Percentiles rank a stretch among this genome's conserved stretches.
Evolutionary conservation across 2,113 vertebrate species (phyloP).

Genomic region (Amphilophus citrinellus): DNA sequence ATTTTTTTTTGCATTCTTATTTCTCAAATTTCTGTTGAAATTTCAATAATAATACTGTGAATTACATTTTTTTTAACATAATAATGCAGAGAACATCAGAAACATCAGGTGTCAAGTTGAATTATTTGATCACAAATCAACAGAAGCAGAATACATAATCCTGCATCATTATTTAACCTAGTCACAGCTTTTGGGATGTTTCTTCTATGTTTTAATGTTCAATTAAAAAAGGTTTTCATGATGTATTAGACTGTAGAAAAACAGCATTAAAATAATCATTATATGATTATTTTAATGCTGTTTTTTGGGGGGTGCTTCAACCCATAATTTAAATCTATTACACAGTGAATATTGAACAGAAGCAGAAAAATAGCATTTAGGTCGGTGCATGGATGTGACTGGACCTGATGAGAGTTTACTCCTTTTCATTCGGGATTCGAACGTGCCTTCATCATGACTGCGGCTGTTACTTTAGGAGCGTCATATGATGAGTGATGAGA

Average conservation of each 20-base stretch:
- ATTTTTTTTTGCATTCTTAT: too few species aligned
- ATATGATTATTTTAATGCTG: not conserved
- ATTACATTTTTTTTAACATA: too few species aligned
- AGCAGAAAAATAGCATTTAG: not conserved
- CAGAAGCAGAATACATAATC: not conserved
- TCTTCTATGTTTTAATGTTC: not conserved
- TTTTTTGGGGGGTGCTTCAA: not conserved
- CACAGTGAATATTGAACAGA: not conserved
- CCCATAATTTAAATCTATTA: not conserved
- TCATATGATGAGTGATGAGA: not conserved
- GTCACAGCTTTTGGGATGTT: not conserved
- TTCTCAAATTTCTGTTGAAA: too few species aligned
- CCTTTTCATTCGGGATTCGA: not conserved
- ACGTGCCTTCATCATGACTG: not conserved
- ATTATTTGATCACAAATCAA: not conserved
- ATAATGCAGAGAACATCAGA: too few species aligned
- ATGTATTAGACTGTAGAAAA: not conserved
- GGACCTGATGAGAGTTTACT: not conserved
- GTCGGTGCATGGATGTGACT: not conserved
- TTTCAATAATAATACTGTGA: not conserved
- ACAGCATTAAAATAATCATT: too few species aligned
- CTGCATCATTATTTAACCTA: not conserved
- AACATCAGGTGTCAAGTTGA: too few species aligned
- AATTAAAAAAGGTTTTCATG: not conserved
- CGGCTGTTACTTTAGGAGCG: not conserved